phyloP scores from a whole-genome alignment of 2,888 invertebrate species.

The Lepidonotus clava region DNA sequence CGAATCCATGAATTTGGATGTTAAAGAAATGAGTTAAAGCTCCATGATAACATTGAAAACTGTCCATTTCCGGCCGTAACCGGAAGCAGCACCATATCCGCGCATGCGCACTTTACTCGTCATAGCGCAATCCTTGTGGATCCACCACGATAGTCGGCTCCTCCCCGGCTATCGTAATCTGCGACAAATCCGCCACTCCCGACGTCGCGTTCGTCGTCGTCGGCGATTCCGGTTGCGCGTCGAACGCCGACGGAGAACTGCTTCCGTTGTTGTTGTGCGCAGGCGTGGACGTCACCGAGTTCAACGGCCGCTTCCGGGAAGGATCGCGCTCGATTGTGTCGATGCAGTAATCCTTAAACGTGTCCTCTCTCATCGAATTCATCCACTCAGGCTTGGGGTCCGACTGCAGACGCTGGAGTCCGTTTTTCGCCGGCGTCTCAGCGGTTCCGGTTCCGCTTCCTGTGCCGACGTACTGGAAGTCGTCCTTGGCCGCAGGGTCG shows the following conservation, averaged over 20 bases:
- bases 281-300: not conserved
- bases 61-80: no score
- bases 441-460: not conserved
- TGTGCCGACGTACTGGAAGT: slow-evolving; percentile 32
- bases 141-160: no score
- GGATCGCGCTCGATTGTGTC: slow-evolving; percentile 55
- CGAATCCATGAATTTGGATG: no score
- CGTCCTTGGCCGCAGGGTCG: slow-evolving; percentile 15
- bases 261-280: not conserved
- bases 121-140: no score
- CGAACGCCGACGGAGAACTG: not conserved
- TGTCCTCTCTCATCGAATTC: slow-evolving; percentile 54
- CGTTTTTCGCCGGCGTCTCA: not conserved
- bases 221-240: not conserved
- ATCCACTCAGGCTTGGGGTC: slow-evolving; percentile 56
- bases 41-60: no score
- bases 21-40: no score
- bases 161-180: not conserved
- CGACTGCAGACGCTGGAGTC: not conserved
- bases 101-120: no score
- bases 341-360: slow-evolving; percentile 50
- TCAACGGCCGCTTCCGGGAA: not conserved
- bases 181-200: not conserved
- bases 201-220: no score
- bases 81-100: no score